Base-by-base conservation (phyloP, 2,113 vertebrate genomes). In the Pluvialis apricaria region DNA sequence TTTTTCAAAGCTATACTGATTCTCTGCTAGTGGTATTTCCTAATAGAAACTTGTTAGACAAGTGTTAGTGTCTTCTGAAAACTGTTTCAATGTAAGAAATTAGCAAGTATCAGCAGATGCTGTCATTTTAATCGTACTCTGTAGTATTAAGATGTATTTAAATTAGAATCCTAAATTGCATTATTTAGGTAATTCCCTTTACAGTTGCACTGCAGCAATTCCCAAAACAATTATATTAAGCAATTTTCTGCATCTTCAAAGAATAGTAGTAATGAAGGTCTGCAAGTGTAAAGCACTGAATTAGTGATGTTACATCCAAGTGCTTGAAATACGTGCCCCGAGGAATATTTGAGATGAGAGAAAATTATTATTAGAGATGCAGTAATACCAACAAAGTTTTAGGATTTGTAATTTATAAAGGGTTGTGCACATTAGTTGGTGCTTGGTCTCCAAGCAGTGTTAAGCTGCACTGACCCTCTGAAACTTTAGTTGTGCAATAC, bases 161-260 rank as follows among this genome's bases (percentile, higher is more conserved):
- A 95, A 94, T 92, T 88, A 85, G 87, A 94, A 94, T 80, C 66
- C 42, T 86, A 78, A 86, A 88, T 51, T 75, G 44, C 47, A 68
- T 92, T 93, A 80, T 90, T 94, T 86, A 82, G n/a, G 17, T 68
- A 91, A 86, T 95, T 90, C 72, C 42, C 83, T 92, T 73, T 94
- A 45, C 19, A 86, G 61, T 87, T 9, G 20, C 80, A 84, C 44
- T 91, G 65, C 29, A 68, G 65, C 77, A 88, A 78, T 90, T 95
- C 88, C 90, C 80, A 7, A 52, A 92, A 75, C 47, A 88, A 21
- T 93, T 88, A 54, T 2, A 57, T 78, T 73, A 68, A 93, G 61
- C 32, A 78, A 16, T 94, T 42, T 84, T 71, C 38, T 45, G 45
- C 49, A 32, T 84, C 73, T 79, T 95, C 65, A 89, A 93, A 89